phyloP scores from a whole-genome alignment of 2,888 invertebrate genomes.

The Heliconius cydno region DNA sequence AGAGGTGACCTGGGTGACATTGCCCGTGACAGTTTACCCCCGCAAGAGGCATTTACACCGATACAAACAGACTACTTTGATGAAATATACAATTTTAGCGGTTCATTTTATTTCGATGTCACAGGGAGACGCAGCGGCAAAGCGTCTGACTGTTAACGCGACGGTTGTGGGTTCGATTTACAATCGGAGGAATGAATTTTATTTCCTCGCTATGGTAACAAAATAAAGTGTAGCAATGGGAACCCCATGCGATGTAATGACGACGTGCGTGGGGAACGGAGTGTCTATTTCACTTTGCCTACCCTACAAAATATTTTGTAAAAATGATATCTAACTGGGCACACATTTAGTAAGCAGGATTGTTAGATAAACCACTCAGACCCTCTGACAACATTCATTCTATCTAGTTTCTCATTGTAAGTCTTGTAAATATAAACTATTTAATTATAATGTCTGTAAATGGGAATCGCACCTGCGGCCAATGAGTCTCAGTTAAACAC shows the following conservation, averaged over 20 bases:
- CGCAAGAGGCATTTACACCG: not conserved
- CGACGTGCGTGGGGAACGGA: too few relatives aligned
- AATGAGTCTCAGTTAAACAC: not conserved
- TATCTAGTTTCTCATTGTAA: too few relatives aligned
- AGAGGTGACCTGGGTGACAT: slow-evolving; percentile 20
- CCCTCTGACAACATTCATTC: too few relatives aligned
- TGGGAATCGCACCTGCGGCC: not conserved
- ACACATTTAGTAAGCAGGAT: too few relatives aligned
- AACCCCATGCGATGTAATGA: not conserved
- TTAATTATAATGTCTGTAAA: not conserved
- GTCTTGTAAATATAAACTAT: too few relatives aligned
- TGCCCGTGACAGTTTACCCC: not conserved
- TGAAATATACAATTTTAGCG: not conserved
- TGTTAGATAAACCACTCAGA: too few relatives aligned
- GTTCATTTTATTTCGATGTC: not conserved
- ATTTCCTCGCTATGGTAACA: not conserved
- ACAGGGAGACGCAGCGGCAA: not conserved
- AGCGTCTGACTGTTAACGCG: not conserved
- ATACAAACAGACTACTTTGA: not conserved
- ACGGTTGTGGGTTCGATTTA: not conserved
- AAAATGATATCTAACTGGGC: too few relatives aligned
- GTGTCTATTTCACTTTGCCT: too few relatives aligned
- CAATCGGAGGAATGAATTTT: not conserved
- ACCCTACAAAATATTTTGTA: too few relatives aligned
- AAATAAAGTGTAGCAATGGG: not conserved